Evolutionary conservation across 1,140 invertebrate species (phyloP), one percentile per base, ranked within the genome.

Genomic region (Heliconius himera): DNA sequence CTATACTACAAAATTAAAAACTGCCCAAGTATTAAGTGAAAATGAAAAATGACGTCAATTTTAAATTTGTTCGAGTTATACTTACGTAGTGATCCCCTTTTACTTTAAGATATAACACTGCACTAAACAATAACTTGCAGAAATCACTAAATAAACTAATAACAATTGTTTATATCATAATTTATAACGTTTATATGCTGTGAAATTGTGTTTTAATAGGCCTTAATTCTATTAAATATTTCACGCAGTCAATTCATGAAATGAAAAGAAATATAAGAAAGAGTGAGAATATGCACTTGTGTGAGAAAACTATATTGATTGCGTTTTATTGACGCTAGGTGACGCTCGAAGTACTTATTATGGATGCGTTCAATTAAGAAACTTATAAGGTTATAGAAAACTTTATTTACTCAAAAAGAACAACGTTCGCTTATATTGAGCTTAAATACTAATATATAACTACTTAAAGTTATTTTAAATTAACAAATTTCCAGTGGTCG

Each of bases 71-170:
- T 86, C 85, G 87, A 83, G 82, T 91, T 88, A 93, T 93, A 94
- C 93, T 94, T 93, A 94, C 93, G 91, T 91, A 91, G 88, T 74
- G 82, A 88, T 82, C 88, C 84, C 88, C 87, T 90, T 93, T 92
- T 90, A 92, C 87, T 87, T 84, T 84, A 77, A 85, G 80, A 87
- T 87, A 76, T 84, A 89, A 79, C 87, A 91, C 90, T 88, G 88
- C 83, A 90, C 87, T 82, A 77, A 84, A 84, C 77, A 82, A 82
- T 83, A 84, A 86, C 84, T 80, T 82, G 78, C 84, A 83, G 79
- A 85, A 79, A 82, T 66, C 82, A 81, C 77, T 83, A 74, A 46
- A 76, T 80, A 81, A 76, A 81, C 74, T 77, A 77, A 77, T 54
- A 80, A 66, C 60, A 66, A 66, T 66, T 66, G 60, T 66, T 66